Evolutionary conservation across 2,888 invertebrate species (phyloP).

Genomic region (Pomacea canaliculata): DNA sequence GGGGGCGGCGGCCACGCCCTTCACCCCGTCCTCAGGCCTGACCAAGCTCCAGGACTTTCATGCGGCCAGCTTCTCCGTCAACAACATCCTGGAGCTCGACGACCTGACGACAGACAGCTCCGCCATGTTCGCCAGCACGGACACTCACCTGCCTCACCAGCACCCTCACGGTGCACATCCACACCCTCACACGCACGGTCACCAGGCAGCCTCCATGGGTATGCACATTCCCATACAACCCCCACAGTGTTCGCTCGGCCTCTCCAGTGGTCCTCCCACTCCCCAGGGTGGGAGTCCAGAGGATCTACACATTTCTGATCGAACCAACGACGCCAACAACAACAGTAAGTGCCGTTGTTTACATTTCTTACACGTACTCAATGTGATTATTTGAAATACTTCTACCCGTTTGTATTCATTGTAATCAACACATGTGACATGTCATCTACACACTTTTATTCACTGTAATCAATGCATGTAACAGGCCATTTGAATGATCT

Average conservation of each 20-base stretch:
- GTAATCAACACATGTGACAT: no score
- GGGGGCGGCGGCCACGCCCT: background rate
- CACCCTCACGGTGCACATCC: background rate
- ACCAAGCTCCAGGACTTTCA: conserved; percentile 25
- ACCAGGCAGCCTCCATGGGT: conserved; percentile 1
- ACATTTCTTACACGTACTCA: no score
- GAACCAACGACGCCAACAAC: conserved; percentile 7
- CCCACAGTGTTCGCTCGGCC: conserved; percentile 12
- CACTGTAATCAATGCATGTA: no score
- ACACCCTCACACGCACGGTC: background rate
- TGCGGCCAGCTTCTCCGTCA: conserved; percentile 30
- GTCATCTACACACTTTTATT: no score
- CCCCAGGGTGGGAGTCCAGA: conserved; percentile 22
- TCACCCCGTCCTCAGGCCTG: conserved; percentile 8
- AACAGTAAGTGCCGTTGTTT: no score
- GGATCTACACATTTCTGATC: conserved; percentile 17
- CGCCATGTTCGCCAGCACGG: conserved; percentile 19
- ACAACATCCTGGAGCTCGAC: conserved; percentile 29
- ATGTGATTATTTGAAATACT: no score
- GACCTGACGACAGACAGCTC: conserved; percentile 12
- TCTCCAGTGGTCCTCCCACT: conserved; percentile 17
- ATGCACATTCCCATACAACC: conserved; percentile 13
- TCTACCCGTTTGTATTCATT: no score
- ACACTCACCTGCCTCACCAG: conserved; percentile 1
- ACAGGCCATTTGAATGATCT: no score